phyloP scores from a whole-genome alignment of 2,113 vertebrate species.

The Todiramphus saurophagus region DNA sequence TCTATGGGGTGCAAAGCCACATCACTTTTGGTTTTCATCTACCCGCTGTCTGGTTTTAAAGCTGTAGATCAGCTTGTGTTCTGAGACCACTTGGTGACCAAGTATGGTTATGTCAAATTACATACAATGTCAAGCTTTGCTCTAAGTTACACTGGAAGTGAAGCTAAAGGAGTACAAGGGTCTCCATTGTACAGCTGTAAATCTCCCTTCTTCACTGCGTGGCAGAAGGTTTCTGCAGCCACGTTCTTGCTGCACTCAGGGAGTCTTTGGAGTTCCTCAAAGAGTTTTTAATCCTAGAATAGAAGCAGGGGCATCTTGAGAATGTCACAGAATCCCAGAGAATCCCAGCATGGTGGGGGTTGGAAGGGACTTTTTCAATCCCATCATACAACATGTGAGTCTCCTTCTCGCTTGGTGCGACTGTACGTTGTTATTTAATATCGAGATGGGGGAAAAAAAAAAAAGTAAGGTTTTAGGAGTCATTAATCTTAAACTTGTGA shows the following conservation, averaged over 20 bases:
- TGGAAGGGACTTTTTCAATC: neutral
- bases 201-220: neutral
- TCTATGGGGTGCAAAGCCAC: neutral
- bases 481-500: neutral
- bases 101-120: neutral
- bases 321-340: too few relatives aligned
- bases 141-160: neutral
- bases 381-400: neutral
- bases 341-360: too few relatives aligned
- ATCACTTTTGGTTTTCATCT: neutral
- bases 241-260: neutral
- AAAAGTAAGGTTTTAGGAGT: neutral
- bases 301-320: neutral
- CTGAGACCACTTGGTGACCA: neutral
- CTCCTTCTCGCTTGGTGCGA: neutral
- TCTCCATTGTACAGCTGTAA: neutral
- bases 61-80: neutral
- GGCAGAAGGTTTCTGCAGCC: neutral
- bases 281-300: neutral
- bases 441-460: neutral
- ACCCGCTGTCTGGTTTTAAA: neutral
- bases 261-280: neutral
- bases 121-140: neutral
- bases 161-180: neutral
- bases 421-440: neutral